Evolutionary conservation across 2,113 vertebrate species (phyloP).

Genomic region (Balaenoptera acutorostrata): DNA sequence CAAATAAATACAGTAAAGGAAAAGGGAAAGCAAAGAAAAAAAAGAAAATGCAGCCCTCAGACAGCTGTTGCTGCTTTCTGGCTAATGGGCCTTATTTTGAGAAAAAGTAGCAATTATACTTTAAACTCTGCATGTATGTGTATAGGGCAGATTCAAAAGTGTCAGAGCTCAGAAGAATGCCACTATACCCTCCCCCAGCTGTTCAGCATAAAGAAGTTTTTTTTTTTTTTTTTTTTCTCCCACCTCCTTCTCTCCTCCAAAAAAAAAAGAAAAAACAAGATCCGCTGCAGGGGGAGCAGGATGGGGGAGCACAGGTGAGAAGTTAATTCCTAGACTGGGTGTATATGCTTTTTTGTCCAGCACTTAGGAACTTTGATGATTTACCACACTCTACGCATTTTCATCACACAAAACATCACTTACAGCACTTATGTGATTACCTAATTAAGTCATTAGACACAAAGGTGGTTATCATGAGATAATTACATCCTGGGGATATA

Average conservation of each 20-base stretch:
- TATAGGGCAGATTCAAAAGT: not conserved
- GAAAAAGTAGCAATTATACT: not conserved
- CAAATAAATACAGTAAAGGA: not conserved
- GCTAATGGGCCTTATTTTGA: conserved; percentile 21
- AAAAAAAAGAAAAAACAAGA: not conserved
- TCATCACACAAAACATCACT: conserved; percentile 64
- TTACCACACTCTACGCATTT: conserved; percentile 57
- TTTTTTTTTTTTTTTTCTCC: not conserved
- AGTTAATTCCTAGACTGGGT: conserved; percentile 17
- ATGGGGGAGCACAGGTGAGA: not conserved
- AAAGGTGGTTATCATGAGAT: conserved; percentile 63
- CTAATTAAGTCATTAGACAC: conserved; percentile 77
- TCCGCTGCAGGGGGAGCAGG: no score
- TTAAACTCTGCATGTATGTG: not conserved
- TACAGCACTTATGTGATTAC: conserved; percentile 72
- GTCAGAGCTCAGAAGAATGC: not conserved
- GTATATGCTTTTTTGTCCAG: conserved; percentile 28
- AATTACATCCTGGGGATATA: conserved; percentile 59
- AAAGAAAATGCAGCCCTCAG: not conserved
- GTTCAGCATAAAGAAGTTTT: conserved; percentile 13
- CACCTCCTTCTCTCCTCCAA: not conserved
- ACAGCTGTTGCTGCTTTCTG: not conserved
- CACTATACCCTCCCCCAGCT: not conserved
- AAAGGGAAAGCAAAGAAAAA: not conserved
- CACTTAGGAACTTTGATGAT: conserved; percentile 26